phyloP scores from a whole-genome alignment of 2,113 vertebrate genomes.

The Sylvilagus bachmani region DNA sequence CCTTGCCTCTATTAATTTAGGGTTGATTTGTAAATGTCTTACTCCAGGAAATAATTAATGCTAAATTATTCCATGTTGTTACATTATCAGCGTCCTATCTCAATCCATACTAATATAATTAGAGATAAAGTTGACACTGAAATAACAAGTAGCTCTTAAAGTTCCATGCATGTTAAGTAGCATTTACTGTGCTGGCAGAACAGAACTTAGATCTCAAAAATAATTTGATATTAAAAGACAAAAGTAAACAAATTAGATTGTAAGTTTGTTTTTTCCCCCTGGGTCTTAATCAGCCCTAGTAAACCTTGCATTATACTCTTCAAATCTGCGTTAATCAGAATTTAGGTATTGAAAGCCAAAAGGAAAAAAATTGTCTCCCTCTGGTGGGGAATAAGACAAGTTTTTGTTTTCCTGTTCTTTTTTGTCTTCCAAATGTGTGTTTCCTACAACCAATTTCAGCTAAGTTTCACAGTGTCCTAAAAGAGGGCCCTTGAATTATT shows the following conservation, averaged over 20 bases:
- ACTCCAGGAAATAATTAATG: slow-evolving; percentile 78
- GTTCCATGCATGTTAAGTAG: slow-evolving; percentile 74
- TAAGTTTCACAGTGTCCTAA: slow-evolving; percentile 19
- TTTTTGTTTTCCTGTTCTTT: slow-evolving; percentile 44
- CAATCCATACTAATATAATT: slow-evolving; percentile 81
- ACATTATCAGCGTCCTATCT: slow-evolving; percentile 79
- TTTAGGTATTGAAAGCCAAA: slow-evolving; percentile 78
- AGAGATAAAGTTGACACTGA: slow-evolving; percentile 74
- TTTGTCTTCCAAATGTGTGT: background rate
- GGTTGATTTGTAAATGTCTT: slow-evolving; percentile 74
- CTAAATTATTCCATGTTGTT: slow-evolving; percentile 80
- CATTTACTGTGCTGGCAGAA: slow-evolving; percentile 70
- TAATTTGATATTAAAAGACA: slow-evolving; percentile 82
- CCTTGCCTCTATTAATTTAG: slow-evolving; percentile 71
- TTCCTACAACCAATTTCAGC: slow-evolving; percentile 31
- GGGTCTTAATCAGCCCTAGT: slow-evolving; percentile 73
- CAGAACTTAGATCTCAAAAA: slow-evolving; percentile 75
- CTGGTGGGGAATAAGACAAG: slow-evolving; percentile 82
- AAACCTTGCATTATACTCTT: slow-evolving; percentile 63
- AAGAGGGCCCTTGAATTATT: slow-evolving; percentile 3
- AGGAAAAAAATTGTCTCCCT: slow-evolving; percentile 85
- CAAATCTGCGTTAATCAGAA: slow-evolving; percentile 75
- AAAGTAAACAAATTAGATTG: slow-evolving; percentile 83
- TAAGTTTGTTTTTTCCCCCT: slow-evolving; percentile 67
- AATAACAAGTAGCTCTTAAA: slow-evolving; percentile 78